Percentiles rank a stretch among this genome's conserved stretches.
phyloP scores from a whole-genome alignment of 2,888 invertebrate genomes.

The Cantharis lateralis region DNA sequence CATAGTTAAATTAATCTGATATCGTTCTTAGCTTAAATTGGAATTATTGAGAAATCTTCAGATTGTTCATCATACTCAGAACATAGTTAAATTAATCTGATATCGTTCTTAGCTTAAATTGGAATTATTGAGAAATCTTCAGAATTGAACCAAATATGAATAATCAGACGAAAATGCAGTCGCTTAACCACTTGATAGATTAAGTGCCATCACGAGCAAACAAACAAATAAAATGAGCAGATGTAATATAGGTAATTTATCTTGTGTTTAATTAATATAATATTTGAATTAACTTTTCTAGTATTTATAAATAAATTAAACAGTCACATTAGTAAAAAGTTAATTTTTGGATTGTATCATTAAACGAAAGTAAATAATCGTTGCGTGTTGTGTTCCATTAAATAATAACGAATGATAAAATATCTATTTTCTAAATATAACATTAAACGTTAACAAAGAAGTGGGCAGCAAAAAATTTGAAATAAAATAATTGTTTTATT shows the following conservation, averaged over 20 bases:
- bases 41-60: no score
- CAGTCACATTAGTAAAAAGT: neutral
- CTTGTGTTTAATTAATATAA: neutral
- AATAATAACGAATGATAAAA: neutral
- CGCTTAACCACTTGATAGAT: no score
- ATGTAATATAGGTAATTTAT: neutral
- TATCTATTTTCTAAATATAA: neutral
- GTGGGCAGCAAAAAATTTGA: neutral
- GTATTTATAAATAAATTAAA: neutral
- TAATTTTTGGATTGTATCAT: neutral
- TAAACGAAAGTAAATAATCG: neutral
- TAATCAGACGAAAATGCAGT: no score
- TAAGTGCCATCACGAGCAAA: no score
- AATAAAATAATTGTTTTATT: neutral
- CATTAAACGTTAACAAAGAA: neutral
- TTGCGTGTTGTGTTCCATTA: neutral
- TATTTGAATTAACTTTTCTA: neutral
- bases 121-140: no score
- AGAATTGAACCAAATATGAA: no score
- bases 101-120: no score
- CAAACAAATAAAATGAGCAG: neutral
- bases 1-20: no score
- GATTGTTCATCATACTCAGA: no score
- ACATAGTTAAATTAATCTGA: no score
- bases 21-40: no score